A percentile compares a stretch with the other conserved stretches of the same genome.
These are phyloP conservation scores for Plagiodera versicolora DNA, from an alignment of 2,888 invertebrate species.

Conservation along the genomic window DNA sequence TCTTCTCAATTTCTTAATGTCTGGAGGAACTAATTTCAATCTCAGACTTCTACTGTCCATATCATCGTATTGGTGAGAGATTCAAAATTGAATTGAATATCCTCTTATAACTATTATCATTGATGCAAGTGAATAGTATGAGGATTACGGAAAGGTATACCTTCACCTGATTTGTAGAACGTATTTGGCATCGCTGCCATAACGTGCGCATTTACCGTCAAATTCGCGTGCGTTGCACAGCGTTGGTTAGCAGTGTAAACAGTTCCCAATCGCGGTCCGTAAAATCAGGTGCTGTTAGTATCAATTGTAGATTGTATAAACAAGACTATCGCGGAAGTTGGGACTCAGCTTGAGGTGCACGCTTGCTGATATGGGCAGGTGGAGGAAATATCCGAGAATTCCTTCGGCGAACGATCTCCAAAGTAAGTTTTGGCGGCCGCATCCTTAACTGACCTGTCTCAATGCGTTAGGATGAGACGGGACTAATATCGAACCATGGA, in stretches of 20 bases:
- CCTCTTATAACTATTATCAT: too few species aligned
- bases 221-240: not conserved
- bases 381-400: conserved; percentile 43
- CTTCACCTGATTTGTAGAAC: too few species aligned
- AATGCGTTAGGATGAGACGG: too few species aligned
- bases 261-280: not conserved
- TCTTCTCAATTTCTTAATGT: too few species aligned
- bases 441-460: conserved; percentile 22
- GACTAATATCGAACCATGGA: conserved; percentile 27
- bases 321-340: not conserved
- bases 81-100: too few species aligned
- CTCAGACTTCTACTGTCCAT: too few species aligned
- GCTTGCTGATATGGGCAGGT: conserved; percentile 39
- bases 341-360: not conserved
- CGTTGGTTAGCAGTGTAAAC: not conserved
- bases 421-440: conserved; percentile 36
- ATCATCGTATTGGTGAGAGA: too few species aligned
- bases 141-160: too few species aligned
- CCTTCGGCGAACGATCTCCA: conserved; percentile 42
- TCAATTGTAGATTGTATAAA: too few species aligned
- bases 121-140: too few species aligned
- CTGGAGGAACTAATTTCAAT: too few species aligned
- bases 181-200: not conserved
- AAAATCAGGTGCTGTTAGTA: not conserved
- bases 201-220: not conserved